These are phyloP conservation scores for Chymomyza costata DNA, from an alignment of 1,140 invertebrate species.

Conservation along the genomic window DNA sequence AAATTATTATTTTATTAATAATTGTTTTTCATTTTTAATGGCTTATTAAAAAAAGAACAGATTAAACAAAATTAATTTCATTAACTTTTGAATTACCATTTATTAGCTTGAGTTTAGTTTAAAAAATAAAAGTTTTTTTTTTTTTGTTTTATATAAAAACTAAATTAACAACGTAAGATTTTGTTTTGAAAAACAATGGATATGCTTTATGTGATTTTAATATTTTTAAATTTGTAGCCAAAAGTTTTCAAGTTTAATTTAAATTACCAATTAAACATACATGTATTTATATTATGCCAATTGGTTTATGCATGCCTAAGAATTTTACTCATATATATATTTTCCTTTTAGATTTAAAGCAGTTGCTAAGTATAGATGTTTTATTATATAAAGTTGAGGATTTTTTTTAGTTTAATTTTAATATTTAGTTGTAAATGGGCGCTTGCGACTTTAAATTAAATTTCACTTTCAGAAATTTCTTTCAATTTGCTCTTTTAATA, in stretches of 20 bases:
- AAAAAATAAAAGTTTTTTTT: no score
- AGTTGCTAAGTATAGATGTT: slow-evolving; percentile 24
- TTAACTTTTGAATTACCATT: no score
- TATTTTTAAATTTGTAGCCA: slow-evolving; percentile 36
- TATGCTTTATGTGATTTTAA: slow-evolving; percentile 53
- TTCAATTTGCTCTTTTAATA: slow-evolving; percentile 55
- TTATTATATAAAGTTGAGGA: slow-evolving; percentile 5
- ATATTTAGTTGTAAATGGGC: slow-evolving; percentile 57
- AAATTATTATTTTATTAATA: slow-evolving; percentile 10
- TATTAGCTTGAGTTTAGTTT: no score
- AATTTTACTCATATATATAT: no score
- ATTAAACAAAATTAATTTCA: slow-evolving; percentile 19
- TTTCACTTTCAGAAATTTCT: no score
- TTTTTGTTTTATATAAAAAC: slow-evolving; percentile 30
- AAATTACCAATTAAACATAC: slow-evolving; percentile 23
- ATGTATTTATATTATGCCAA: no score
- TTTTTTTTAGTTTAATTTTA: slow-evolving; percentile 42
- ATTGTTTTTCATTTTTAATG: slow-evolving; percentile 12
- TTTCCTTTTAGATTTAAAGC: slow-evolving; percentile 50
- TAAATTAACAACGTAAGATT: slow-evolving; percentile 45
- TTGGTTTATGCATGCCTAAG: no score
- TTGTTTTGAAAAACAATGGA: slow-evolving; percentile 70
- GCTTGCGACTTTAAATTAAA: slow-evolving; percentile 53
- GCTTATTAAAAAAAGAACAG: slow-evolving; percentile 1
- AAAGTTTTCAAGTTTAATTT: slow-evolving; percentile 21